Evolutionary conservation across 2,888 invertebrate species (phyloP), one percentile per base, ranked within the genome.

Genomic region (Cantharis flavilabris): DNA sequence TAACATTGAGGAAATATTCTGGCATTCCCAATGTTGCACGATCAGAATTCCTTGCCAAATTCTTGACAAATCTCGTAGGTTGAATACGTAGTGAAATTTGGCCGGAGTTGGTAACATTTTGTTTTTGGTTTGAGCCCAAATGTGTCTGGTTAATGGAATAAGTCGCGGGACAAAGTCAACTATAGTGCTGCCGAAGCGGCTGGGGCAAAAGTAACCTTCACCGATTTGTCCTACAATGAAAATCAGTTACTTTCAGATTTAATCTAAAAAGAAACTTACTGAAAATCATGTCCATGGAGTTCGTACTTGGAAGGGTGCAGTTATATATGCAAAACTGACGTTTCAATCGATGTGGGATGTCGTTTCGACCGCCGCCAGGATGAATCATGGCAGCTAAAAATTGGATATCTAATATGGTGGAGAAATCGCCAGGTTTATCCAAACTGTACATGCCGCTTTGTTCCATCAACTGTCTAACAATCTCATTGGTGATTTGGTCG

Each of bases 41-140:
- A 92, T 93, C 69, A 97, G 89, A 83, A 97, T 95, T 2, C 97
- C 97, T 89, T 97, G 95, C 97, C 97, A 97, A 83, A 97, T 96
- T 75, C 97, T 91, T 0, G 97, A 97, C 81, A 97, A 89, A 90
- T 97, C 97, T 83, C 97, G 90, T 81, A 97, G 90, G 89, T 97
- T 97, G 86, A 97, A 97, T 10, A 97, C 93, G 85, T 97, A 97
- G 87, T 97, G 97, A 86, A 97, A 97, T 87, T 97, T 97, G 0
- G 97, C 96, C 16, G 97, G 97, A 0, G 97, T 97, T 2, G 97
- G 97, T 77, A 97, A 88, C 96, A 97, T 95, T 90, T 95, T 95
- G 0, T 91, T 88, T 90, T 97, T 97, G 0, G 95, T 94, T 85
- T 93, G 92, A 86, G 96, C 95, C 97, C 97, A 97, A 78, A 96